A percentile compares a stretch with the other conserved stretches of the same genome.
These are phyloP conservation scores for Cerceris rybyensis DNA, from an alignment of 2,888 invertebrate species.

Conservation along the genomic window DNA sequence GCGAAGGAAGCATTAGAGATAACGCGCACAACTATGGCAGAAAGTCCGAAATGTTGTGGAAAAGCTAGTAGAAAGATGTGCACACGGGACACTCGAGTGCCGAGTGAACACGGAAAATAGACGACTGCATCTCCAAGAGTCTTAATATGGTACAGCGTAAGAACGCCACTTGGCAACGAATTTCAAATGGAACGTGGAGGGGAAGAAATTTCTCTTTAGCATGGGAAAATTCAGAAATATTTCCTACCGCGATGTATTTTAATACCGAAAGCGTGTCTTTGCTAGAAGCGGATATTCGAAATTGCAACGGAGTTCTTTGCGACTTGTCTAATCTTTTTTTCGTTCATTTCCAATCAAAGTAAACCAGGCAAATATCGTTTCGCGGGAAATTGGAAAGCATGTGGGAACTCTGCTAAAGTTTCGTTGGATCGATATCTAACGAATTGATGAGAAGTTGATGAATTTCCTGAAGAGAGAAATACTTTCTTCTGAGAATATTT, in stretches of 20 bases:
- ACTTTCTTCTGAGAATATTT: too few relatives aligned
- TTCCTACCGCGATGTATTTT: background rate
- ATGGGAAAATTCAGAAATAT: background rate
- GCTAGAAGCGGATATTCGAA: too few relatives aligned
- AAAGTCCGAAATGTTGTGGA: conserved; percentile 1
- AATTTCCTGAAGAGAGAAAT: too few relatives aligned
- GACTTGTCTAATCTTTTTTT: too few relatives aligned
- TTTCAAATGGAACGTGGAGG: conserved; percentile 18
- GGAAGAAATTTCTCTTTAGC: conserved; percentile 7
- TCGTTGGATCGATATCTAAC: too few relatives aligned
- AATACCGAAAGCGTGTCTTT: background rate
- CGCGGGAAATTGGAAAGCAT: too few relatives aligned
- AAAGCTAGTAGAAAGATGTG: conserved; percentile 14
- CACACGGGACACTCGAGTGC: conserved; percentile 31
- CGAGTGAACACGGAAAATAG: conserved; percentile 16
- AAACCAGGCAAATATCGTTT: too few relatives aligned
- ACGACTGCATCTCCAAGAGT: conserved; percentile 18
- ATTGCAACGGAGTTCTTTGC: too few relatives aligned
- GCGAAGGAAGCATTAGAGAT: conserved; percentile 42
- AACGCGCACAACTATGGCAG: conserved; percentile 30
- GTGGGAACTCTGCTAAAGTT: too few relatives aligned
- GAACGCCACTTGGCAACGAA: conserved; percentile 36
- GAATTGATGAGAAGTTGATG: too few relatives aligned
- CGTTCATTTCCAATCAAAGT: too few relatives aligned
- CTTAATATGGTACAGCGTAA: conserved; percentile 13